Evolutionary conservation across 1,140 invertebrate genomes (phyloP).

Genomic region (Zaprionus inermis): DNA sequence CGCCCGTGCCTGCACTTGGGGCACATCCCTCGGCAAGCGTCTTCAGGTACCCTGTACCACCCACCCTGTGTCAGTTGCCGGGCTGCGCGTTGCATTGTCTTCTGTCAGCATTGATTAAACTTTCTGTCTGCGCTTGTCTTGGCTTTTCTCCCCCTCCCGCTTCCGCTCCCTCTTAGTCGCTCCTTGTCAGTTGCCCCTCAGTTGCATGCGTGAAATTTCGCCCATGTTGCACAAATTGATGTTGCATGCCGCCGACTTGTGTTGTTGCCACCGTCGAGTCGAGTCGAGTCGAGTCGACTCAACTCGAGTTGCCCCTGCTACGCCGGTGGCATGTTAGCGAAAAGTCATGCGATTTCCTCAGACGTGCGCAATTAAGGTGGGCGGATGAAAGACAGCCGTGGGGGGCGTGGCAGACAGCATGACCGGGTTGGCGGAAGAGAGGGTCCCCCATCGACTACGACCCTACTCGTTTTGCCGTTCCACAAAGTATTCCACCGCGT

Average conservation of each 20-base stretch:
- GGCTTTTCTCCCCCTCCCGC: not conserved
- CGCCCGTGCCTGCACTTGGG: not conserved
- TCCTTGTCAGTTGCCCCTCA: constrained; percentile 12
- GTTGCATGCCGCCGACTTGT: constrained; percentile 49
- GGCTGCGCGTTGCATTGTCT: constrained; percentile 41
- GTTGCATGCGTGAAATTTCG: constrained; percentile 60
- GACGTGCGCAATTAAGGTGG: constrained; percentile 50
- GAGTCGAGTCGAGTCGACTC: no score
- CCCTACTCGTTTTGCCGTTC: constrained; percentile 19
- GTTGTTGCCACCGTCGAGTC: constrained; percentile 19
- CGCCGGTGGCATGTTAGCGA: constrained; percentile 56
- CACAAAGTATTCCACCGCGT: constrained; percentile 33
- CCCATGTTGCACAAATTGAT: constrained; percentile 61
- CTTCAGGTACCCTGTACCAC: not conserved
- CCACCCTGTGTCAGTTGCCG: not conserved
- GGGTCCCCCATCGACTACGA: not conserved
- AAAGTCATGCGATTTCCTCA: constrained; percentile 56
- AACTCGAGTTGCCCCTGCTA: constrained; percentile 10
- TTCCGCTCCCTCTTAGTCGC: not conserved
- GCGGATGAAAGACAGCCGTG: constrained; percentile 4
- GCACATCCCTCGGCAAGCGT: not conserved
- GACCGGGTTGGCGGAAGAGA: not conserved
- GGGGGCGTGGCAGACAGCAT: constrained; percentile 1
- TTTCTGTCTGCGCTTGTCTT: constrained; percentile 56
- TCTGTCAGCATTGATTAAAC: constrained; percentile 62